These are phyloP conservation scores for Corythornis leucogaster DNA, from an alignment of 2,797 vertebrate genomes.

Conservation along the genomic window DNA sequence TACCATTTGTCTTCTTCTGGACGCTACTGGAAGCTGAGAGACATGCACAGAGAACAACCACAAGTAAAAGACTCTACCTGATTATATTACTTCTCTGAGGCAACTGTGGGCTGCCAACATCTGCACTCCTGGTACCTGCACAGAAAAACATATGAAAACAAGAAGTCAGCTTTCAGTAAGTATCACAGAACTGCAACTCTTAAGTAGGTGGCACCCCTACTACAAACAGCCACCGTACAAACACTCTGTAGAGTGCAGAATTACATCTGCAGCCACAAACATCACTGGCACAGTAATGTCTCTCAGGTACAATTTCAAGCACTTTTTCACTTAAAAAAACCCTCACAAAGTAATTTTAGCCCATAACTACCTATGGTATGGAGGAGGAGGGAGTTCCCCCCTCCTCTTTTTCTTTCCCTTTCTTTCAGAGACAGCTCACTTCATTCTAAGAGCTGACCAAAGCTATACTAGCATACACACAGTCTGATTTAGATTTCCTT, in stretches of 20 bases:
- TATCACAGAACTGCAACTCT: too few species aligned
- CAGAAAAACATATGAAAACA: neutral
- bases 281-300: neutral
- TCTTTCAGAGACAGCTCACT: neutral
- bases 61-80: conserved; percentile 46
- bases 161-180: neutral
- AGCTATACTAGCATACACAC: neutral
- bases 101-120: conserved; percentile 38
- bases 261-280: neutral
- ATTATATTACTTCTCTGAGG: conserved; percentile 27
- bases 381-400: too few species aligned
- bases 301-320: neutral
- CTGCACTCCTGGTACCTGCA: conserved; percentile 59
- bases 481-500: neutral
- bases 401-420: neutral
- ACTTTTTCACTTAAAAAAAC: neutral
- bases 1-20: too few species aligned
- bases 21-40: too few species aligned
- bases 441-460: neutral
- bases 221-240: too few species aligned
- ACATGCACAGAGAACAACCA: neutral
- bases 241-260: too few species aligned
- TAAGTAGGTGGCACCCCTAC: too few species aligned
- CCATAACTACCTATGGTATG: neutral
- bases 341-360: neutral